Percentiles rank a stretch among this genome's conserved stretches.
Conservation (phyloP, 1,140 invertebrate genomes). For the Neuroterus valhalla region DNA sequence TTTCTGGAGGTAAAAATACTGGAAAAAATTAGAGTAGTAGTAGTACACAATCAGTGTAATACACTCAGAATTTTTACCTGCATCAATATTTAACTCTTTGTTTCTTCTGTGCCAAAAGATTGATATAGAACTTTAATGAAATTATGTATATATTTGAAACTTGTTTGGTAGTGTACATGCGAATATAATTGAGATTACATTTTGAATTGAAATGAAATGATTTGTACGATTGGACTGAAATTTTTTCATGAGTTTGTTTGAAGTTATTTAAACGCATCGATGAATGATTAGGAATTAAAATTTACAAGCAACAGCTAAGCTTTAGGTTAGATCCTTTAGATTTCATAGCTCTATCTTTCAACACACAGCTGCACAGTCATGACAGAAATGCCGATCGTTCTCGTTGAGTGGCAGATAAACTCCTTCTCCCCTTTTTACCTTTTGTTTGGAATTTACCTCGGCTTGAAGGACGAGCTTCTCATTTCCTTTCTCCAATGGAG, state of each 20-base stretch:
- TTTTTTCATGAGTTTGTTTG: background rate
- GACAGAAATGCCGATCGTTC: conserved; percentile 51
- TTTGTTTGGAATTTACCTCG: conserved; percentile 39
- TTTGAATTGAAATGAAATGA: too few relatives aligned
- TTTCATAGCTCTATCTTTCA: conserved; percentile 40
- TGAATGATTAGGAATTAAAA: conserved; percentile 46
- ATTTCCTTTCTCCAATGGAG: conserved; percentile 41
- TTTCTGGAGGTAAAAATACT: too few relatives aligned
- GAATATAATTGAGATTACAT: too few relatives aligned
- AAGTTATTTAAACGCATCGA: conserved; percentile 32
- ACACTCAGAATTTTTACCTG: too few relatives aligned
- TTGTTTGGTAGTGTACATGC: too few relatives aligned
- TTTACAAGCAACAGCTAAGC: conserved; percentile 34
- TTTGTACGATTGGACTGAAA: too few relatives aligned
- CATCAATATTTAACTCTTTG: too few relatives aligned
- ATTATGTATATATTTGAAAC: too few relatives aligned
- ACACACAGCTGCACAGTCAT: conserved; percentile 21
- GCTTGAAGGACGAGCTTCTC: conserved; percentile 44
- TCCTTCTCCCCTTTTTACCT: conserved; percentile 37
- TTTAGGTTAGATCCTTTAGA: conserved; percentile 43
- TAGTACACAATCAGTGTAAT: too few relatives aligned
- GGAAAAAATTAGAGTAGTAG: too few relatives aligned
- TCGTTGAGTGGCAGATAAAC: conserved; percentile 42
- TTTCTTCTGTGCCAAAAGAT: too few relatives aligned
- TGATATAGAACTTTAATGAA: too few relatives aligned